Conservation (phyloP, 2,888 invertebrate species). For the Brenthis daphne region DNA sequence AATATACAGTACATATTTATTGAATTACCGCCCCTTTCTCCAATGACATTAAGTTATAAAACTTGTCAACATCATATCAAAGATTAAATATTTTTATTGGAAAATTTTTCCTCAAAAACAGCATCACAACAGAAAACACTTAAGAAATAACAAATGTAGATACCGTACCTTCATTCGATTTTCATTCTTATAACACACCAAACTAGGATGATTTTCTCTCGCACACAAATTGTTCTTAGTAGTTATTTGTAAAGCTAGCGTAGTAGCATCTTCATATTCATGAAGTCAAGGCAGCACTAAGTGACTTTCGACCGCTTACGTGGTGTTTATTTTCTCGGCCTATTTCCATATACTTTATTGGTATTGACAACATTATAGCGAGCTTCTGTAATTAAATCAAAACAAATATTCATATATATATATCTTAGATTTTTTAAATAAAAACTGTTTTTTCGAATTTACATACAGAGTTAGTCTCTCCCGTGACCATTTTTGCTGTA, state of each 20-base stretch:
- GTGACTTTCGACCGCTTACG: conserved; percentile 31
- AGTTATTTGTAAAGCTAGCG: conserved; percentile 24
- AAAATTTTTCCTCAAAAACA: conserved; percentile 22
- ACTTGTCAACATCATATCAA: conserved; percentile 8
- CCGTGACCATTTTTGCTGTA: too few species aligned
- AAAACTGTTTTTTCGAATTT: too few species aligned
- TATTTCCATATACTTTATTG: conserved; percentile 15
- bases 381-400: background rate
- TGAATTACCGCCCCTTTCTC: background rate
- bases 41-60: conserved; percentile 2
- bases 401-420: too few species aligned
- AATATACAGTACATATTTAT: background rate
- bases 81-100: conserved; percentile 26
- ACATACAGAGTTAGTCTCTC: too few species aligned
- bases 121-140: conserved; percentile 27
- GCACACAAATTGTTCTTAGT: background rate
- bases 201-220: background rate
- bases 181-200: conserved; percentile 4
- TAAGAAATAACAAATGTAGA: conserved; percentile 28
- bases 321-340: conserved; percentile 29
- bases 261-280: conserved; percentile 36
- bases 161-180: background rate
- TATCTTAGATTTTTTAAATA: too few species aligned
- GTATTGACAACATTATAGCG: too few species aligned
- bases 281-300: conserved; percentile 24